These are phyloP conservation scores for Cryptotermes secundus DNA, from an alignment of 1,140 invertebrate genomes.

Conservation along the genomic window DNA sequence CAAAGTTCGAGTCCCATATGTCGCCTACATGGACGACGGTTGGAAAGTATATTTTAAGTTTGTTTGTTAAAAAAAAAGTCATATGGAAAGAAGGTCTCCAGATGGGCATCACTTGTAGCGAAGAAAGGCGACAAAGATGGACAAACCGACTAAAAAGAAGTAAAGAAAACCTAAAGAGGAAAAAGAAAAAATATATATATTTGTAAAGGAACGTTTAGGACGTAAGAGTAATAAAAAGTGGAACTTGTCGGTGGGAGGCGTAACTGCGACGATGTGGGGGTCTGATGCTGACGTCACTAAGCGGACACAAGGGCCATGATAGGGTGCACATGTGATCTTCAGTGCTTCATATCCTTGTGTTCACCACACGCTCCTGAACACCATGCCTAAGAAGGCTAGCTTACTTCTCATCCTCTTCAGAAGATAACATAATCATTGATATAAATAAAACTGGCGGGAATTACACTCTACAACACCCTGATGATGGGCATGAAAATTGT, in stretches of 20 bases:
- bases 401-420: too few species aligned
- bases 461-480: too few species aligned
- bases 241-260: background rate
- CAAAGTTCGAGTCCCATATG: constrained; percentile 11
- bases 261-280: background rate
- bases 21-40: background rate
- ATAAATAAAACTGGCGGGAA: too few species aligned
- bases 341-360: background rate
- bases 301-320: background rate
- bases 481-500: too few species aligned
- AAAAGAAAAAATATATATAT: background rate
- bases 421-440: too few species aligned
- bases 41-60: background rate
- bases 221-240: background rate
- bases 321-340: background rate
- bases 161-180: background rate
- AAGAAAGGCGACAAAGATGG: background rate
- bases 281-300: background rate
- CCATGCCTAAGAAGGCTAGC: too few species aligned
- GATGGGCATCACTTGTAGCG: background rate
- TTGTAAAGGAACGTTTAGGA: background rate
- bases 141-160: background rate
- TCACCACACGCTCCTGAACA: too few species aligned
- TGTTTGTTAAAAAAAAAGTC: background rate
- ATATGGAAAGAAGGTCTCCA: background rate